A percentile compares a stretch with the other conserved stretches of the same genome.
Conservation (phyloP, 2,797 vertebrate species). For the Hemibagrus guttatus region DNA sequence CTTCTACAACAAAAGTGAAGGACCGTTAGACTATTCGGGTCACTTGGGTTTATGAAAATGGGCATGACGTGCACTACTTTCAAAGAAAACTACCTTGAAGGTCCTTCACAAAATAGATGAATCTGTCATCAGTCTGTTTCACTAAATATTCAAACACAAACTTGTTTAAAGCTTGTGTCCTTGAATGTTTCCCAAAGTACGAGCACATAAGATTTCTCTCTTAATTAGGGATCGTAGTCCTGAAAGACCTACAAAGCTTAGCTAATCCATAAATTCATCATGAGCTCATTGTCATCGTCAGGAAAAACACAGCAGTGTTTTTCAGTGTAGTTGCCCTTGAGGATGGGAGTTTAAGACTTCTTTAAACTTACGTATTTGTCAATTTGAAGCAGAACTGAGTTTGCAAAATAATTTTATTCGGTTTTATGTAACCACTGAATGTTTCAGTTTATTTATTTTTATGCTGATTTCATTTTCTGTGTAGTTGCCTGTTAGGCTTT, state of each 20-base stretch:
- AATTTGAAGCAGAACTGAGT: neutral
- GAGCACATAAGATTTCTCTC: neutral
- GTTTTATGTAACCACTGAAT: neutral
- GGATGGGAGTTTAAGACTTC: conserved; percentile 1
- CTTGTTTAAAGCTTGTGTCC: neutral
- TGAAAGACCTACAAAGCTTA: neutral
- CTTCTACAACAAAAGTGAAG: neutral
- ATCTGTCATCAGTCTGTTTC: neutral
- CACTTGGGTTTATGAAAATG: neutral
- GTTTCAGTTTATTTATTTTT: neutral
- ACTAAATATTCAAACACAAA: neutral
- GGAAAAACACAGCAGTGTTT: conserved; percentile 1
- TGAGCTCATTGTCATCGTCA: neutral
- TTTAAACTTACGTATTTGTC: neutral
- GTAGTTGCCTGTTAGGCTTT: neutral
- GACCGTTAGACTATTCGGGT: neutral
- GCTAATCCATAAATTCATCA: conserved; percentile 7
- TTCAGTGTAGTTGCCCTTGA: neutral
- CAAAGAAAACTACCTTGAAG: neutral
- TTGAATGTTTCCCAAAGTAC: neutral
- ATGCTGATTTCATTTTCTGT: neutral
- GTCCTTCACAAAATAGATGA: neutral
- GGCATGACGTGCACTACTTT: neutral
- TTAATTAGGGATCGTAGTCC: neutral
- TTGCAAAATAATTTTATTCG: neutral